Evolutionary conservation across 2,113 vertebrate genomes (phyloP).

Genomic region (Mesoclemmys tuberculata): DNA sequence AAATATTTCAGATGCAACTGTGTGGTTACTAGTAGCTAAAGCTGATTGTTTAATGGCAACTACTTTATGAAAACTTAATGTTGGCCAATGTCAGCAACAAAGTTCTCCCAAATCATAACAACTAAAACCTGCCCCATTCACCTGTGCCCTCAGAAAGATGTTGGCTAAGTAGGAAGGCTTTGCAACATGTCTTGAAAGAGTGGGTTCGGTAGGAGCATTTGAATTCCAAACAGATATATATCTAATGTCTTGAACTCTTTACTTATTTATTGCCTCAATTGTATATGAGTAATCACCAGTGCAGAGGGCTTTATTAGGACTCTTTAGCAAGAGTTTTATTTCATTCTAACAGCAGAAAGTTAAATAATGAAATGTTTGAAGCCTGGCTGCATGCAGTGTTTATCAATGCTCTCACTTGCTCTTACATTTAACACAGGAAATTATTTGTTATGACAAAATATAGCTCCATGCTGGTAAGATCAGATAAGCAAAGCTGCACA

Average conservation of each 20-base stretch:
- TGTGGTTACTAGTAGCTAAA: neutral
- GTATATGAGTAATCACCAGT: neutral
- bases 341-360: neutral
- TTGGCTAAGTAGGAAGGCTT: neutral
- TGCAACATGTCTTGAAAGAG: neutral
- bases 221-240: neutral
- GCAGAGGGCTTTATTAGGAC: neutral
- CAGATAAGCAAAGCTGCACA: constrained; percentile 63
- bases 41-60: neutral
- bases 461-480: constrained; percentile 54
- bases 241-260: neutral
- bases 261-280: neutral
- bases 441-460: constrained; percentile 36
- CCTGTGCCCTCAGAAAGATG: fast-evolving
- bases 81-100: neutral
- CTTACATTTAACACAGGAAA: constrained; percentile 62
- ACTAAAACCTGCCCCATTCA: neutral
- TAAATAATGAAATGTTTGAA: constrained; percentile 23
- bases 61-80: neutral
- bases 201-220: neutral
- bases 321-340: constrained; percentile 14
- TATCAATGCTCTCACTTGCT: constrained; percentile 32
- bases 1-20: neutral
- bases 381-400: constrained; percentile 36
- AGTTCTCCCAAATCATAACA: neutral